Percentiles rank a stretch among this genome's conserved stretches.
These are phyloP conservation scores for Tachyglossus aculeatus DNA, from an alignment of 2,797 vertebrate species.

Conservation along the genomic window DNA sequence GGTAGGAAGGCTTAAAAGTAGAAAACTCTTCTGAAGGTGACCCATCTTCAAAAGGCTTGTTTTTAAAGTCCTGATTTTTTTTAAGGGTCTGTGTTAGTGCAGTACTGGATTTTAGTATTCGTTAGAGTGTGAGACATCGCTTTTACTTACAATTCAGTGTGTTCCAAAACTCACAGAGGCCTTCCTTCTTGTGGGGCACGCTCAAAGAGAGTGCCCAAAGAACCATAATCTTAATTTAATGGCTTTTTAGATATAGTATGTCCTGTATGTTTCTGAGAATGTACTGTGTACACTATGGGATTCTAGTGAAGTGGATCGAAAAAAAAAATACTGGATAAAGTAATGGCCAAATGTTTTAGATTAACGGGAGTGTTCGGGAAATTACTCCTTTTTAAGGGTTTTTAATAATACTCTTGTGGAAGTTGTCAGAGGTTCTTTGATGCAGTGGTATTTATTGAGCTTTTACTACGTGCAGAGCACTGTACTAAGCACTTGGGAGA, in stretches of 20 bases:
- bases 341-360: too few relatives aligned
- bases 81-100: conserved; percentile 38
- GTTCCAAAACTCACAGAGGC: conserved; percentile 33
- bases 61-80: conserved; percentile 25
- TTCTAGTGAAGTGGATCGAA: conserved; percentile 26
- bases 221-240: conserved; percentile 34
- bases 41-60: conserved; percentile 44
- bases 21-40: conserved; percentile 38
- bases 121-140: conserved; percentile 55
- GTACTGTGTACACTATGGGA: conserved; percentile 47
- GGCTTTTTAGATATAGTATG: conserved; percentile 23
- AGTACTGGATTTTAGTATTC: conserved; percentile 43
- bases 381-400: too few relatives aligned
- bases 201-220: background rate
- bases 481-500: too few relatives aligned
- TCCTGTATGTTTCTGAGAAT: conserved; percentile 42
- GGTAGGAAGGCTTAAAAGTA: background rate
- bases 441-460: too few relatives aligned
- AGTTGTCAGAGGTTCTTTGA: too few relatives aligned
- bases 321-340: conserved; percentile 23
- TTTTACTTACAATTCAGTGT: conserved; percentile 59
- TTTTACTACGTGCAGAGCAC: too few relatives aligned
- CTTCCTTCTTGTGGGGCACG: too few relatives aligned
- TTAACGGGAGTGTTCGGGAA: too few relatives aligned
- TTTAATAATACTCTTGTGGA: too few relatives aligned